These are phyloP conservation scores for Aphodius sticticus DNA, from an alignment of 2,888 invertebrate species.

Conservation along the genomic window DNA sequence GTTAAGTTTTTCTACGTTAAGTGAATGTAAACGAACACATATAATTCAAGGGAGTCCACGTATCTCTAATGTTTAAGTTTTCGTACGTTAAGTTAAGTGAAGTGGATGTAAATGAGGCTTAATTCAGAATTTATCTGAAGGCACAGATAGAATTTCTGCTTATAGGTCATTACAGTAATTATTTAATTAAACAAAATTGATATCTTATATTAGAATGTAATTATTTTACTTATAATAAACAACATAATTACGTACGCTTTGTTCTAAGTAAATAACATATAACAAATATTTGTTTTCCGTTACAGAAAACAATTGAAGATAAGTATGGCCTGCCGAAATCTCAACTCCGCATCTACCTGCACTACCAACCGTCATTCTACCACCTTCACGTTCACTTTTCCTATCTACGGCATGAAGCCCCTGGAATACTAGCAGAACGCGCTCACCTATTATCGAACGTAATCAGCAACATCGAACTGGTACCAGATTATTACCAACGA, in stretches of 20 bases:
- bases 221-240: slow-evolving; percentile 6
- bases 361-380: slow-evolving; percentile 97
- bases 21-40: too few species aligned
- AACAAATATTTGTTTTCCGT: slow-evolving; percentile 44
- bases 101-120: too few species aligned
- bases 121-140: too few species aligned
- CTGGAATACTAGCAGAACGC: slow-evolving; percentile 84
- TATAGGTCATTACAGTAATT: neutral
- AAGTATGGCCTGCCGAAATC: slow-evolving; percentile 76
- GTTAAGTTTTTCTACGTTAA: too few species aligned
- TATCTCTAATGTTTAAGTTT: too few species aligned
- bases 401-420: slow-evolving; percentile 78
- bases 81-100: too few species aligned
- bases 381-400: slow-evolving; percentile 96
- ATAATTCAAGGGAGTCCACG: too few species aligned
- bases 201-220: too few species aligned
- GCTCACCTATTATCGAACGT: slow-evolving; percentile 89
- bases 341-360: slow-evolving; percentile 85
- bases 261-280: neutral
- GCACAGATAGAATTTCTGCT: too few species aligned
- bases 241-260: neutral
- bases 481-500: slow-evolving; percentile 83
- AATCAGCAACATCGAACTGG: slow-evolving; percentile 87
- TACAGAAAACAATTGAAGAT: slow-evolving; percentile 76
- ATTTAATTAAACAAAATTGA: too few species aligned